These are phyloP conservation scores for Hypotaenidia philippensis DNA, from an alignment of 2,797 vertebrate genomes.

Conservation along the genomic window DNA sequence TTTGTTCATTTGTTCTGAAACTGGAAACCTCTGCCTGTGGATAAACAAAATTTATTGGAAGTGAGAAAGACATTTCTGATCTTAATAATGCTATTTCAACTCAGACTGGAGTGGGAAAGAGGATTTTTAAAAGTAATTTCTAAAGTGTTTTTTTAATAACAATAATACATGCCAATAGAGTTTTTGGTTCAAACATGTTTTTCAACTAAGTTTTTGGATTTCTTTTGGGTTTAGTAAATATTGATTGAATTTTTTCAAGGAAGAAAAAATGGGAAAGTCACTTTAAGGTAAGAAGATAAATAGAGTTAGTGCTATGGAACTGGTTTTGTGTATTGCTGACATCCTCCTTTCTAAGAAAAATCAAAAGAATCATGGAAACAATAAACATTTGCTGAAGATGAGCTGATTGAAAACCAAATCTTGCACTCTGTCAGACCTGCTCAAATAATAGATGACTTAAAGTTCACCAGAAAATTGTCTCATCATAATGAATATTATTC, in stretches of 20 bases:
- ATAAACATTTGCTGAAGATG: neutral
- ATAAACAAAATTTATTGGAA: neutral
- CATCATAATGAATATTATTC: neutral
- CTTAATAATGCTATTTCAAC: neutral
- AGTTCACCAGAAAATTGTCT: neutral
- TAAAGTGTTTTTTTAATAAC: neutral
- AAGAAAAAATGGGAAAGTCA: rapidly evolving
- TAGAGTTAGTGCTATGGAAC: neutral
- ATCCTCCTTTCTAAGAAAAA: neutral
- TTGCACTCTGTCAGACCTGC: neutral
- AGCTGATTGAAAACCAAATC: neutral
- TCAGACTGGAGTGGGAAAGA: neutral
- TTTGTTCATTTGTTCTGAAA: neutral
- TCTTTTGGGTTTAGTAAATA: neutral
- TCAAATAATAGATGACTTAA: neutral
- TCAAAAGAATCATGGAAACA: neutral
- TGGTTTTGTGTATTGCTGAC: neutral
- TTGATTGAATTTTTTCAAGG: neutral
- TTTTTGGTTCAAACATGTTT: neutral
- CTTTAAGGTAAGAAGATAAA: neutral
- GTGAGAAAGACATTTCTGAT: neutral
- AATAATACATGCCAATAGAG: rapidly evolving
- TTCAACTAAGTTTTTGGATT: neutral
- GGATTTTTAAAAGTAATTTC: neutral
- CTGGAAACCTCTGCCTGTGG: neutral